These are phyloP conservation scores for Oreortyx pictus DNA, from an alignment of 2,797 vertebrate genomes.

Conservation along the genomic window DNA sequence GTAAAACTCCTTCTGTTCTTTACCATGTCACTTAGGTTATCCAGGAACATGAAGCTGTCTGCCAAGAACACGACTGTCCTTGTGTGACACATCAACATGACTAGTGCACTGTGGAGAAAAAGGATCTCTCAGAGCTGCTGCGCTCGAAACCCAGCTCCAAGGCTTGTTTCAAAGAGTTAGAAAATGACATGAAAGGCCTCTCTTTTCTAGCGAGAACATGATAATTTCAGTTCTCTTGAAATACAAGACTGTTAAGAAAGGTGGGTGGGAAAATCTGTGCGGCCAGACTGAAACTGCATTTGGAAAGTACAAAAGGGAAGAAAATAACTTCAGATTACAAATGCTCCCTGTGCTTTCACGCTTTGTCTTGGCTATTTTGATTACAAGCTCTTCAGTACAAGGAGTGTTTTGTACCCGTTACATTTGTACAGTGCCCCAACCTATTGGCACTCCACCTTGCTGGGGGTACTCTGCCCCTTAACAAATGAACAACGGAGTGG, in stretches of 20 bases:
- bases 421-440: not conserved
- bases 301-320: constrained; percentile 36
- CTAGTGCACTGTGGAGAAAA: not conserved
- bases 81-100: not conserved
- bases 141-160: not conserved
- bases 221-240: constrained; percentile 28
- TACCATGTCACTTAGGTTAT: not conserved
- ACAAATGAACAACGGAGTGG: not conserved
- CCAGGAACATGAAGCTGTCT: not conserved
- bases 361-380: constrained; percentile 21
- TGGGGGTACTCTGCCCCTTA: not conserved
- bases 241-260: constrained; percentile 12
- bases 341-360: not conserved
- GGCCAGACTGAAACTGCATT: constrained; percentile 35
- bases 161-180: constrained; percentile 19
- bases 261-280: constrained; percentile 55
- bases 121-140: not conserved
- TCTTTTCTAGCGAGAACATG: constrained; percentile 17
- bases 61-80: fast-evolving
- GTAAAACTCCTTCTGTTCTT: not conserved
- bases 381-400: not conserved
- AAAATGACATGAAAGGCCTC: constrained; percentile 11
- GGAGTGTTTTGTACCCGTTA: not conserved
- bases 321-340: constrained; percentile 41
- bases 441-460: not conserved